These are phyloP conservation scores for Rhea pennata DNA, from an alignment of 2,113 vertebrate species.

Conservation along the genomic window DNA sequence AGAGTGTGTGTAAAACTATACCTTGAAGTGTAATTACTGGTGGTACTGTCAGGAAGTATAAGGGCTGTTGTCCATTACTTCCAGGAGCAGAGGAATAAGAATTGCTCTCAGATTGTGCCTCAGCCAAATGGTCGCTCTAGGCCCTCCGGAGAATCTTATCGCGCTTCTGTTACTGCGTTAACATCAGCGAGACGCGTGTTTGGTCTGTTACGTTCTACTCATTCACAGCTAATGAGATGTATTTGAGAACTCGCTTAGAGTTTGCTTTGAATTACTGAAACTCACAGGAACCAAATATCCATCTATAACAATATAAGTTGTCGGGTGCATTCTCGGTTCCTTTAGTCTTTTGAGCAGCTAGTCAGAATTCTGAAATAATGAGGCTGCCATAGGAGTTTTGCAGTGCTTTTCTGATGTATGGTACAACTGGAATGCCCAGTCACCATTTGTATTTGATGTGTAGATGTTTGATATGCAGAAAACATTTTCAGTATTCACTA, in stretches of 20 bases:
- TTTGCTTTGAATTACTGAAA: not conserved
- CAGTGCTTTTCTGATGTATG: not conserved
- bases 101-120: not conserved
- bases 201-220: not conserved
- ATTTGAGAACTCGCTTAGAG: not conserved
- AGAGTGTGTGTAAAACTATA: accelerated
- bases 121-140: not conserved
- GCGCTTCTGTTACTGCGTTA: not conserved
- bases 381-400: not conserved
- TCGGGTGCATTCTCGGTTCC: not conserved
- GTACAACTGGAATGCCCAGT: not conserved
- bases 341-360: not conserved
- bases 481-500: not conserved
- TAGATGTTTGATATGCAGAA: constrained; percentile 8
- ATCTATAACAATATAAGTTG: not conserved
- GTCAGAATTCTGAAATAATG: not conserved
- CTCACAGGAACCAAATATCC: not conserved
- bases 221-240: not conserved
- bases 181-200: not conserved
- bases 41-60: not conserved
- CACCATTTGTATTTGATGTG: not conserved
- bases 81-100: not conserved
- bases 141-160: not conserved
- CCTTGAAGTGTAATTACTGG: not conserved
- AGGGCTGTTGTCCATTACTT: not conserved